Base-by-base conservation (phyloP, 2,888 invertebrate species). In the Diplazon laetatorius region DNA sequence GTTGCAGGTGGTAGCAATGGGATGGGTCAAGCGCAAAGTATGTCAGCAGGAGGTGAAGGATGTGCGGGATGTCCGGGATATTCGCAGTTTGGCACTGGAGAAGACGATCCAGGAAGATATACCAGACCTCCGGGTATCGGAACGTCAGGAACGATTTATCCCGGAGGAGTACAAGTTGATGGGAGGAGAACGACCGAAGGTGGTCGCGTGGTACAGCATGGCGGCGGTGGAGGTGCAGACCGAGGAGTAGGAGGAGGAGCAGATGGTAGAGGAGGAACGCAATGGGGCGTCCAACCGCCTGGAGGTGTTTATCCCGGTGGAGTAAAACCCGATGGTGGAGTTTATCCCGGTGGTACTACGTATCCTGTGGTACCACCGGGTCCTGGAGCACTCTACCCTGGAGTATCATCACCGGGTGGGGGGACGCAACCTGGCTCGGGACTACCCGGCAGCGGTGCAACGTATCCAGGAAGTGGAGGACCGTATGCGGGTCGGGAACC, bases 1-100 rank as follows among this genome's bases (percentile, higher is more conserved):
- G 6, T 39, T 91, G 92, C 83, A 97, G 96, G 94, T 92, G 96
- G 96, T 55, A 94, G 92, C 80, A 95, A 94, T 87, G 97, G 97
- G 70, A 96, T 97, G 95, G 97, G 97, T 0, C 96, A 96, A 92
- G 97, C 97, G 0, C 97, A 97, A 91, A 96, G 96, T 91, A 97
- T 97, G 91, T 95, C 96, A 60, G 93, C 94, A 76, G 94, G 94
- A 63, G 93, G 94, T 60, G 93, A 92, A 0, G 93, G 93, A 77
- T 96, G 95, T 83, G 94, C 94, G n/a, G 95, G 94, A 57, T 95
- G 95, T 88, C 91, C 92, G 48, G 92, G 92, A 57, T 89, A 91
- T 44, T 55, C 69, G 12, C 83, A 71, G 37, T 76, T 65, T 8
- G 69, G 14, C 1, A 22, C 44, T 22, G 37, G 14, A 2, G 74